phyloP scores from a whole-genome alignment of 2,113 vertebrate species.

The Thamnophis sirtalis region DNA sequence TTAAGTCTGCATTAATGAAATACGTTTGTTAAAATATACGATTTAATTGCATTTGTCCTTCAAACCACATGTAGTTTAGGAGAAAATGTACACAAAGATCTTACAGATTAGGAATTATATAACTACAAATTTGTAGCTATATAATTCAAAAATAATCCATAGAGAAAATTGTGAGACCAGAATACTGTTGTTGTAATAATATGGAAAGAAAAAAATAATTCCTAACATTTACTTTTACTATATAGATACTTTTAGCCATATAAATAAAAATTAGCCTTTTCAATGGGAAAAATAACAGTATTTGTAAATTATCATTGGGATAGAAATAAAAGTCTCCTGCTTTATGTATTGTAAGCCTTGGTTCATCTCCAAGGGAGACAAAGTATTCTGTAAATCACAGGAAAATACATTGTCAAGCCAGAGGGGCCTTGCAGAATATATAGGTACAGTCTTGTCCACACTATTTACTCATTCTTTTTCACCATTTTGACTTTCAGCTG shows the following conservation, averaged over 20 bases:
- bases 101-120: not conserved
- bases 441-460: not conserved
- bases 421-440: not conserved
- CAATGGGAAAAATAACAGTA: not conserved
- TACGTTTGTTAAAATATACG: not conserved
- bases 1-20: not conserved
- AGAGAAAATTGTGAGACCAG: not conserved
- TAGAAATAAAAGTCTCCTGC: not conserved
- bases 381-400: not conserved
- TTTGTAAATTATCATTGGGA: not conserved
- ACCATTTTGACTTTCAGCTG: not conserved
- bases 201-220: not conserved
- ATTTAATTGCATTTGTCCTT: not conserved
- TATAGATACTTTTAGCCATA: not conserved
- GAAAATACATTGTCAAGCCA: not conserved
- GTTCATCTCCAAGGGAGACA: not conserved
- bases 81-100: not conserved
- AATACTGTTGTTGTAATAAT: not conserved
- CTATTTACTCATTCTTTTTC: constrained; percentile 18
- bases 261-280: not conserved
- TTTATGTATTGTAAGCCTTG: not conserved
- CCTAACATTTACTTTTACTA: not conserved
- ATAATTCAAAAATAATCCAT: not conserved
- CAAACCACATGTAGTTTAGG: not conserved
- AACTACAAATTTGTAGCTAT: not conserved